These are phyloP conservation scores for Chironomus riparius DNA, from an alignment of 2,888 invertebrate genomes.

Conservation along the genomic window DNA sequence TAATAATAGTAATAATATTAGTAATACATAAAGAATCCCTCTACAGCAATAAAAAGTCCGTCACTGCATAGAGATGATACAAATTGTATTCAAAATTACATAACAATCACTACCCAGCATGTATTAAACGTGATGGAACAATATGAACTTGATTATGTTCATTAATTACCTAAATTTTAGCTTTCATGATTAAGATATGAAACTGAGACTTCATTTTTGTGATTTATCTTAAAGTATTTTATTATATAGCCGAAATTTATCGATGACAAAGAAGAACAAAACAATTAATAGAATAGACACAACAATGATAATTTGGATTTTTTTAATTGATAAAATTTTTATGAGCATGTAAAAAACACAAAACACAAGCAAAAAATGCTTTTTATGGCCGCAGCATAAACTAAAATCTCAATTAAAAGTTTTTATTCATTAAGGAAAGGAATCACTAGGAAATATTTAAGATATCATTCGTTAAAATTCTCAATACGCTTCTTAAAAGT, in stretches of 20 bases:
- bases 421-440: neutral
- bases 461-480: too few relatives aligned
- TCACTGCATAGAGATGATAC: too few relatives aligned
- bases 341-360: neutral
- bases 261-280: neutral
- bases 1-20: too few relatives aligned
- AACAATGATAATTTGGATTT: neutral
- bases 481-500: too few relatives aligned
- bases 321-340: neutral
- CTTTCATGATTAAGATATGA: neutral
- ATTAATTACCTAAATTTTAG: constrained; percentile 5
- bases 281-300: neutral
- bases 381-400: neutral
- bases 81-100: too few relatives aligned
- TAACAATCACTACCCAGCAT: too few relatives aligned
- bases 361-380: neutral
- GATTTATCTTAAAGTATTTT: neutral
- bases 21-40: too few relatives aligned
- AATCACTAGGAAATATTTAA: too few relatives aligned
- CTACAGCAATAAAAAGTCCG: too few relatives aligned
- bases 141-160: too few relatives aligned
- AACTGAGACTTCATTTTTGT: neutral
- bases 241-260: neutral
- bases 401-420: neutral
- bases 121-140: too few relatives aligned